Evolutionary conservation across 2,888 invertebrate genomes (phyloP), one percentile per base, ranked within the genome.

Genomic region (Timema podura): DNA sequence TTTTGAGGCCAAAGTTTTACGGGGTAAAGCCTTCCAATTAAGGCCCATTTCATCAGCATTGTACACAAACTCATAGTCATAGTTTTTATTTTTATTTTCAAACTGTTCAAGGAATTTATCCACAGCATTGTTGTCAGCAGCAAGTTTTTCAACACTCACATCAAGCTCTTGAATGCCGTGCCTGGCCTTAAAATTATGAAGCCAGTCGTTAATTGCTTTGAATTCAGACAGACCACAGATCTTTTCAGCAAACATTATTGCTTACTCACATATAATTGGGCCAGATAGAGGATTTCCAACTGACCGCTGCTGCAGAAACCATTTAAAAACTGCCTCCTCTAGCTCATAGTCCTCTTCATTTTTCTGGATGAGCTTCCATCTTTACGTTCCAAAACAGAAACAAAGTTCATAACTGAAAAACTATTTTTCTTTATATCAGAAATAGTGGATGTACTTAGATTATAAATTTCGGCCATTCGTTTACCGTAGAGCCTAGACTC

Each of bases 11-110:
- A 59, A 59, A 59, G 59, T 59, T 30, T 8, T 59, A 44, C 16
- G 30, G 45, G 59, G 46, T 13, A 45, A 47, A 65, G 65, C 46
- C 46, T 65, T 65, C 65, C 65, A 65, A 65, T 46, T 47, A 65
- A 59, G 65, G 46, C 47, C 65, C 2, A 15, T 65, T 65, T 65
- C 46, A 65, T 64, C 64, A 5, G 16, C 30, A 64, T 65, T 65
- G 46, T 65, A 65, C 47, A 65, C 9, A 48, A 65, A 45, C 65
- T 65, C 65, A 65, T 46, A 46, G 46, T 47, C n/a, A 46, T 65
- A 46, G 65, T 15, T 13, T 11, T 51, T n/a, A 47, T 44, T 48
- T 46, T 47, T 45, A 64, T 30, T 45, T 64, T 44, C 44, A 64
- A 6, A 64, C 44, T 64, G 44, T 65, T 48, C 48, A 65, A 65